Evolutionary conservation across 53 echinoderm and acorn worm genomes (phyloP).

Genomic region (Zoroaster sp.): DNA sequence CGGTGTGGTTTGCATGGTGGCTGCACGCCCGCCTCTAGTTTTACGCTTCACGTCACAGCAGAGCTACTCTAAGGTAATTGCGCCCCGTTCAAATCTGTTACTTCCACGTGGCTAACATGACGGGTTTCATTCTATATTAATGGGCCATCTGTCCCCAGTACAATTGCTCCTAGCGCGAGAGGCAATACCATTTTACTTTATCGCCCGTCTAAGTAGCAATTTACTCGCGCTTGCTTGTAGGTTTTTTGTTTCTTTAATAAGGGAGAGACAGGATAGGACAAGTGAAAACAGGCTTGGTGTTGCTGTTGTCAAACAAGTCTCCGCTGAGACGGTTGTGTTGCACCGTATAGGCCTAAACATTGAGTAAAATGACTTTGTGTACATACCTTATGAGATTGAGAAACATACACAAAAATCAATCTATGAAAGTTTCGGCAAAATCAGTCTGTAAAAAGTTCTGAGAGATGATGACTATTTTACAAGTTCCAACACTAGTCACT

Average conservation of each 20-base stretch:
- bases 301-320: not conserved
- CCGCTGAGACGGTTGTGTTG: not conserved
- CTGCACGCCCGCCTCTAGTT: not conserved
- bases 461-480: too few species aligned
- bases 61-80: constrained; percentile 52
- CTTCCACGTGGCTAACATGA: constrained; percentile 35
- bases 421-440: too few species aligned
- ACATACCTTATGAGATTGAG: too few species aligned
- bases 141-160: constrained; percentile 57
- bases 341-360: too few species aligned
- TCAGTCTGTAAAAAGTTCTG: too few species aligned
- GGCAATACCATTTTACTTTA: constrained; percentile 30
- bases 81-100: constrained; percentile 55
- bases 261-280: not conserved
- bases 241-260: not conserved
- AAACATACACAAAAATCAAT: too few species aligned
- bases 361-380: too few species aligned
- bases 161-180: constrained; percentile 1
- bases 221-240: not conserved
- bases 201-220: constrained; percentile 38
- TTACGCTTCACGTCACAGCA: constrained; percentile 44
- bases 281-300: not conserved
- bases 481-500: too few species aligned
- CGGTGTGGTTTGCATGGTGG: not conserved
- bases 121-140: constrained; percentile 51